A percentile compares a stretch with the other conserved stretches of the same genome.
Conservation (phyloP, 2,888 invertebrate genomes). For the Oligia latruncula region DNA sequence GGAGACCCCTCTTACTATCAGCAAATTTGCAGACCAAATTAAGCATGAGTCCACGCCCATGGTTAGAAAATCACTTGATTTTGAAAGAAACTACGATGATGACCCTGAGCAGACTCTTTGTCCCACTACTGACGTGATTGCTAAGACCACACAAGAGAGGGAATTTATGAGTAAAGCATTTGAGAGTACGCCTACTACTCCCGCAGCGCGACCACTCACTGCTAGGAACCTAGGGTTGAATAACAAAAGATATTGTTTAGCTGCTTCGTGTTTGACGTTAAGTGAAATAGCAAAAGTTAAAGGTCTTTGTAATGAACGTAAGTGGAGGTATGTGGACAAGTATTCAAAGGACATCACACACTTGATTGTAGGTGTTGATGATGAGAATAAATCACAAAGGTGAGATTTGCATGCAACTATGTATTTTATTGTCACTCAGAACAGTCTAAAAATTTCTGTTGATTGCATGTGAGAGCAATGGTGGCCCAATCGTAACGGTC, state of each 20-base stretch:
- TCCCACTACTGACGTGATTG: conserved; percentile 71
- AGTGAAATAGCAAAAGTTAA: conserved; percentile 75
- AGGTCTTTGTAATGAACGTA: conserved; percentile 73
- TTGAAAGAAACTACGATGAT: conserved; percentile 72
- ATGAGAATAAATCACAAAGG: conserved; percentile 84
- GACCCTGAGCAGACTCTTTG: conserved; percentile 80
- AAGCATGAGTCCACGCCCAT: conserved; percentile 85
- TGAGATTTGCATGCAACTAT: conserved; percentile 56
- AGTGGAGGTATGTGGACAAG: conserved; percentile 79
- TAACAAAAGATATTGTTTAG: conserved; percentile 74
- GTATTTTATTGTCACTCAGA: not conserved
- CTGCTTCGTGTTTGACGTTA: conserved; percentile 79
- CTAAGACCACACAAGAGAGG: conserved; percentile 83
- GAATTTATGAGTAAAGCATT: conserved; percentile 84
- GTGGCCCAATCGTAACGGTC: not conserved
- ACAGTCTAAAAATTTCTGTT: not conserved
- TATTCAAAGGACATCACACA: conserved; percentile 83
- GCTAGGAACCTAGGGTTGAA: conserved; percentile 58
- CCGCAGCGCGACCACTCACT: conserved; percentile 60
- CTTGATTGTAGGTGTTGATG: conserved; percentile 85
- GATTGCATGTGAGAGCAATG: not conserved
- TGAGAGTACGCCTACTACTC: conserved; percentile 74
- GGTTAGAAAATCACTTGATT: conserved; percentile 83
- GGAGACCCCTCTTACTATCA: conserved; percentile 82
- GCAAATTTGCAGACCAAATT: conserved; percentile 82